Percentiles rank a stretch among this genome's conserved stretches.
phyloP scores from a whole-genome alignment of 2,113 vertebrate genomes.

The Origma solitaria region DNA sequence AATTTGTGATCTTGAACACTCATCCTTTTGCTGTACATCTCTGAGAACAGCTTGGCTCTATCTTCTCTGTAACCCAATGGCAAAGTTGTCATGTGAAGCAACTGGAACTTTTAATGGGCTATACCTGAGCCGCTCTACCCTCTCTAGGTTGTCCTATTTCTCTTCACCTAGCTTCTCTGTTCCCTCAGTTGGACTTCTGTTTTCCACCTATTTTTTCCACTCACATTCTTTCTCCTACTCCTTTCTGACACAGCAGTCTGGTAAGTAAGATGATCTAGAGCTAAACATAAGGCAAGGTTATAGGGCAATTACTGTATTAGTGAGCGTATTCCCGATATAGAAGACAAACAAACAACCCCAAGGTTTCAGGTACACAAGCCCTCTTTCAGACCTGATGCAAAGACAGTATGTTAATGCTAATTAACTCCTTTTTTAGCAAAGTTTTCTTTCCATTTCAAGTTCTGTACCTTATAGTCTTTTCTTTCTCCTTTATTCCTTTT shows the following conservation, averaged over 20 bases:
- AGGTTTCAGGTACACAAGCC: not conserved
- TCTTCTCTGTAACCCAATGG: not conserved
- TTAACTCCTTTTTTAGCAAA: not conserved
- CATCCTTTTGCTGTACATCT: not conserved
- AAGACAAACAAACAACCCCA: not conserved
- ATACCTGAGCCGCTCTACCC: not conserved
- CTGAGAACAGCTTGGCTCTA: not conserved
- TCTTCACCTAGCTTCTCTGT: not conserved
- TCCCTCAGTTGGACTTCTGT: not conserved
- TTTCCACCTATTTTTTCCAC: not conserved
- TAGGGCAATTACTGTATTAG: not conserved
- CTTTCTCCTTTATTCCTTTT: not conserved
- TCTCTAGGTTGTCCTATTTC: not conserved
- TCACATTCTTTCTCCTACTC: not conserved
- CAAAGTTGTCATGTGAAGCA: not conserved
- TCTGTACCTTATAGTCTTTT: not conserved
- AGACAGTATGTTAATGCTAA: not conserved
- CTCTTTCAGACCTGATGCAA: not conserved
- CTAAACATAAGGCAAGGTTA: not conserved
- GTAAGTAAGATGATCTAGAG: not conserved
- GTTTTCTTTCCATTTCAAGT: not conserved
- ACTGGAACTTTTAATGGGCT: not conserved
- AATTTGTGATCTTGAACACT: not conserved
- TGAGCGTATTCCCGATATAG: not conserved
- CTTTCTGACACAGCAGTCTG: not conserved